Base-by-base conservation (phyloP, 2,888 invertebrate genomes). In the Dryobota labecula region DNA sequence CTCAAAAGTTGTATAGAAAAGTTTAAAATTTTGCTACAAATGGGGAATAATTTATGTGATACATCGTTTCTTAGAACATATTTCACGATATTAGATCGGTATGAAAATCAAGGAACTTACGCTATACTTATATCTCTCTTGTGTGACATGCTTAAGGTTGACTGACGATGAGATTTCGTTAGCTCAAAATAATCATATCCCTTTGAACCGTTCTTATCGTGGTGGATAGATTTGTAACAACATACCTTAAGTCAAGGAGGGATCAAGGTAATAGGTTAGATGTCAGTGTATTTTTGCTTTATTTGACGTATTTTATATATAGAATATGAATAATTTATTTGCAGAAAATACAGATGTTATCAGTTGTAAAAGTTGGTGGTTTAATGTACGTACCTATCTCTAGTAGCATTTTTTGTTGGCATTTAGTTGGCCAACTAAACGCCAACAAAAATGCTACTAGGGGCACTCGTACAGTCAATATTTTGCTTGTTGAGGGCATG, bases 181-280 rank as follows among this genome's bases (percentile, higher is more conserved):
- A 78, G 79, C 47, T 61, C 61, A 73, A 78, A n/a, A n/a, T n/a
- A n/a, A 73, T 43, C 27, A 73, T 56, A 49, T 72, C 24, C 49
- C 47, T 74, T 61, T 78, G 73, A 56, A 49, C 24, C 54, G 47
- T 41, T 54, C 36, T 49, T 41, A 36, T 15, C 24, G 11, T 30
- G 24, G 13, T 56, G 49, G 20, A 60, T 13, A 24, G 33, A 60
- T 53, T 41, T 54, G 27, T 58, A 57, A 58, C 53, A 36, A 41
- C 30, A 41, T 30, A n/a, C n/a, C n/a, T n/a, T n/a, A 24, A 36
- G 24, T 36, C 30, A 76, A 64, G 36, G 15, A 38, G 51, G 43
- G 43, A 53, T 43, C 30, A 53, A 53, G 20, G 27, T 33, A 33
- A 38, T n/a, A 41, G n/a, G 18, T 51, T 27, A 41, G 11, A 43